phyloP scores from a whole-genome alignment of 2,888 invertebrate genomes.

The Tenthredo distinguenda region DNA sequence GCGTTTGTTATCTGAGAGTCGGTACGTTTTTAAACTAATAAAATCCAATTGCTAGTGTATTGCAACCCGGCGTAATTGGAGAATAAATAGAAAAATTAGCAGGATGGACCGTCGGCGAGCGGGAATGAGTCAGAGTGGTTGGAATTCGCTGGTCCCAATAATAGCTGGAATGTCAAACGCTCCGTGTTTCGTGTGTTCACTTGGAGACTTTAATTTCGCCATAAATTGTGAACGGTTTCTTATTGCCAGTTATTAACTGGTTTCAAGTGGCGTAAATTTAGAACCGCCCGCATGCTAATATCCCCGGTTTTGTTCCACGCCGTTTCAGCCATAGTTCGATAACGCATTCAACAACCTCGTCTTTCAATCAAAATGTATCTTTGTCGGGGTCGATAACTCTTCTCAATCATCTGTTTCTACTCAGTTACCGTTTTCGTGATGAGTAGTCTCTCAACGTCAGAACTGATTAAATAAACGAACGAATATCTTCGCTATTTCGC shows the following conservation, averaged over 20 bases:
- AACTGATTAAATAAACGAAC: neutral
- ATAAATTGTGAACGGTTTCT: constrained; percentile 65
- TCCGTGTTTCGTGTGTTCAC: constrained; percentile 63
- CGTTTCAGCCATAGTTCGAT: neutral
- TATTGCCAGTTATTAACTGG: constrained; percentile 53
- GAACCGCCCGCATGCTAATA: constrained; percentile 49
- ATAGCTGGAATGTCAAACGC: constrained; percentile 74
- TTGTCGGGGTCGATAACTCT: neutral
- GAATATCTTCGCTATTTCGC: neutral
- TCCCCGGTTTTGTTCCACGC: constrained; percentile 19
- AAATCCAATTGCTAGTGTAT: constrained; percentile 72
- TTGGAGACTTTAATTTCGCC: constrained; percentile 67
- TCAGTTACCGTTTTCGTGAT: neutral
- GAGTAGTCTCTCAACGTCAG: neutral
- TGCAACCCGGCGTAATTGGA: constrained; percentile 72
- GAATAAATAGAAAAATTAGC: constrained; percentile 77
- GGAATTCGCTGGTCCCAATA: constrained; percentile 68
- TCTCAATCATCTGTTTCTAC: neutral
- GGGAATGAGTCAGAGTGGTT: constrained; percentile 56
- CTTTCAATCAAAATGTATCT: neutral
- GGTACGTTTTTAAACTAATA: constrained; percentile 68
- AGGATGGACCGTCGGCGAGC: constrained; percentile 64
- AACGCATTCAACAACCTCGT: constrained; percentile 6
- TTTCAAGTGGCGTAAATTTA: constrained; percentile 51
- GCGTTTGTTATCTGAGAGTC: neutral